Conservation (phyloP, 2,797 vertebrate genomes). For the Adrianichthys oophorus region DNA sequence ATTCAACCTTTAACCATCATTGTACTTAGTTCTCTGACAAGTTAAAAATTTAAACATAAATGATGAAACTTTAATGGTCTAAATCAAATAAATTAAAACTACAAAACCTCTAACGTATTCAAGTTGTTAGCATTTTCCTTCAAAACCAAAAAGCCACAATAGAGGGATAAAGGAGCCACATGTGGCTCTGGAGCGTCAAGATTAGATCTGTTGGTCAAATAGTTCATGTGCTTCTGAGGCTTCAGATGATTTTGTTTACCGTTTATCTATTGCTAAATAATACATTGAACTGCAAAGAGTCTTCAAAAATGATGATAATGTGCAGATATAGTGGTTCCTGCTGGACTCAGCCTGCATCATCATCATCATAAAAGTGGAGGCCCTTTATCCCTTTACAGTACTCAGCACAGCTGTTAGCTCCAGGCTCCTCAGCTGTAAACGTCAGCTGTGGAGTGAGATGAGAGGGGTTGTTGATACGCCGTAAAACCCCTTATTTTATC, state of each 20-base stretch:
- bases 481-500: conserved; percentile 80
- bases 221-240: not conserved
- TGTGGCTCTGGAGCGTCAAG: too few species aligned
- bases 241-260: not conserved
- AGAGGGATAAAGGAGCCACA: too few species aligned
- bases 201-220: too few species aligned
- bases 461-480: conserved; percentile 82
- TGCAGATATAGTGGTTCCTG: conserved; percentile 49
- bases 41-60: too few species aligned
- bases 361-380: conserved; percentile 76
- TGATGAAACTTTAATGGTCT: too few species aligned
- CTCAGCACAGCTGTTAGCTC: conserved; percentile 72
- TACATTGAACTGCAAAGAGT: conserved; percentile 11
- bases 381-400: conserved; percentile 76
- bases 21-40: too few species aligned
- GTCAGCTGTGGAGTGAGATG: conserved; percentile 62
- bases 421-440: conserved; percentile 70
- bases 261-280: conserved; percentile 11
- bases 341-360: conserved; percentile 74
- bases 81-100: too few species aligned
- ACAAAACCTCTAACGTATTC: too few species aligned
- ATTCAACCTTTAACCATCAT: too few species aligned
- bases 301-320: conserved; percentile 18
- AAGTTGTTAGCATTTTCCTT: too few species aligned
- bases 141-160: too few species aligned